Conservation (phyloP, 2,888 invertebrate species). For the Conus canariensis region DNA sequence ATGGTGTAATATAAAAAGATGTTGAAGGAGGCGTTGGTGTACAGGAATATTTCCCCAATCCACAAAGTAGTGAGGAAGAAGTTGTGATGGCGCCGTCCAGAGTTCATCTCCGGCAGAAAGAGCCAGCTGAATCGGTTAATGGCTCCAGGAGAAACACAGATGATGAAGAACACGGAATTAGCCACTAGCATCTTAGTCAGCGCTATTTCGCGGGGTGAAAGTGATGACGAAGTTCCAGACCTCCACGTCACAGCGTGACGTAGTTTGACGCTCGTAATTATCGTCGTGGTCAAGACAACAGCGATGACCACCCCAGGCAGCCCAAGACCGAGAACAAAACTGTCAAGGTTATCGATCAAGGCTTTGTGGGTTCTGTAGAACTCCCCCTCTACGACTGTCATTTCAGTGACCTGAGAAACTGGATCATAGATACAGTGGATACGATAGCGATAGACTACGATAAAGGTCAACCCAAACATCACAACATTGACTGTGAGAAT, state of each 20-base stretch:
- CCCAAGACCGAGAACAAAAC: background rate
- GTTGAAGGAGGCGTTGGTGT: background rate
- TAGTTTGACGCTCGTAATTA: background rate
- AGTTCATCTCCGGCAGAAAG: background rate
- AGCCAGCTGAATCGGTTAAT: background rate
- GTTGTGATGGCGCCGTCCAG: background rate
- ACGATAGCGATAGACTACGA: background rate
- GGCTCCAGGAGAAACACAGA: background rate
- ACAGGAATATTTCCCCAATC: background rate
- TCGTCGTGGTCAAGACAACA: background rate
- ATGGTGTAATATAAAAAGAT: conserved; percentile 6
- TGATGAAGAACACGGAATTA: conserved; percentile 2
- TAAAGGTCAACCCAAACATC: background rate
- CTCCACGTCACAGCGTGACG: background rate
- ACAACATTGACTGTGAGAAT: background rate
- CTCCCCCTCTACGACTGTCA: background rate
- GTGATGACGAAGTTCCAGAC: background rate
- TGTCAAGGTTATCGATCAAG: background rate
- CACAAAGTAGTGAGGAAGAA: background rate
- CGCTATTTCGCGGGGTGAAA: conserved; percentile 1
- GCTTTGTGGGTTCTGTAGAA: background rate
- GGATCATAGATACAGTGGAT: background rate
- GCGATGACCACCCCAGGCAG: background rate
- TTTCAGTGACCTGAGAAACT: no score
- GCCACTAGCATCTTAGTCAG: conserved; percentile 10